Percentiles rank a stretch among this genome's conserved stretches.
phyloP scores from a whole-genome alignment of 2,888 invertebrate genomes.

The Scrobipalpa costella region DNA sequence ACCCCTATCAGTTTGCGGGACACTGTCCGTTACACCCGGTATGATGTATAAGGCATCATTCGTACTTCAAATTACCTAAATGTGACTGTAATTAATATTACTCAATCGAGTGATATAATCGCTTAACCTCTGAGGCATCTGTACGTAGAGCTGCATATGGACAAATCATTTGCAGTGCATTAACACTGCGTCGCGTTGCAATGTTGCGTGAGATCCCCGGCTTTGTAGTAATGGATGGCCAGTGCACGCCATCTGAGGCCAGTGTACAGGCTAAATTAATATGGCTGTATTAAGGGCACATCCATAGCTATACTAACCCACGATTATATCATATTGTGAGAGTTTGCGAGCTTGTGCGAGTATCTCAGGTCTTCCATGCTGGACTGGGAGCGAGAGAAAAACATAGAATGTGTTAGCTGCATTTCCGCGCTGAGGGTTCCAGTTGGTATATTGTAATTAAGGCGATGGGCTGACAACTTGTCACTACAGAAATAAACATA shows the following conservation, averaged over 20 bases:
- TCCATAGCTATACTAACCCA: not conserved
- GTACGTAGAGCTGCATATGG: not conserved
- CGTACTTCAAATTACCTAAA: too few species aligned
- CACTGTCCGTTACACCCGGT: too few species aligned
- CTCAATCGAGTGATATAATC: not conserved
- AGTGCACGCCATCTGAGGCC: slow-evolving; percentile 71
- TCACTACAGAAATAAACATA: too few species aligned
- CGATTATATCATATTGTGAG: not conserved
- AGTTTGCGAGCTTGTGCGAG: not conserved
- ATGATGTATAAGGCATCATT: too few species aligned
- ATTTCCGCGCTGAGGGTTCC: too few species aligned
- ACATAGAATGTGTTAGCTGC: too few species aligned
- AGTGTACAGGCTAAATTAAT: slow-evolving; percentile 30
- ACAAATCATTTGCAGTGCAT: slow-evolving; percentile 72
- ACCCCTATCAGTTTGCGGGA: too few species aligned
- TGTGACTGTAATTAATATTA: not conserved
- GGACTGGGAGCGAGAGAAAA: too few species aligned
- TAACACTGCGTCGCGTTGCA: slow-evolving; percentile 59
- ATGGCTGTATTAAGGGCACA: slow-evolving; percentile 20
- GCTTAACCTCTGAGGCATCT: not conserved
- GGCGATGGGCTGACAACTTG: too few species aligned
- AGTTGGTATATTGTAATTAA: too few species aligned
- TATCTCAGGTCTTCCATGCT: too few species aligned
- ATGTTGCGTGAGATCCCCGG: slow-evolving; percentile 70
- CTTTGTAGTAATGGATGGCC: slow-evolving; percentile 71